phyloP scores from a whole-genome alignment of 2,888 invertebrate genomes.

The Cephus runcator region DNA sequence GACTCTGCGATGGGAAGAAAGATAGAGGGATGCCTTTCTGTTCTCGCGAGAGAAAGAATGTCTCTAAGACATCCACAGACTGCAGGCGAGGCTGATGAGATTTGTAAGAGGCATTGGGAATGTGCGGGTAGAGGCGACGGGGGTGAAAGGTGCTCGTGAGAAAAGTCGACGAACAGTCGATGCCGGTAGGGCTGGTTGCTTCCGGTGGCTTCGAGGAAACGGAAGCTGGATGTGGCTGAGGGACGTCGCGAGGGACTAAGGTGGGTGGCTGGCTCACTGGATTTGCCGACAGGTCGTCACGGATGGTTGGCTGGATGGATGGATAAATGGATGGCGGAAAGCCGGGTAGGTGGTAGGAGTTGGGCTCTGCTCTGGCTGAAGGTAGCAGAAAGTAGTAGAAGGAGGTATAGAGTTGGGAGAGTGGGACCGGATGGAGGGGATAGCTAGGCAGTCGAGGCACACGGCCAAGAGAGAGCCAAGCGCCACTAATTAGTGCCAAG shows the following conservation, averaged over 20 bases:
- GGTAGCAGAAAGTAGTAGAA: conserved; percentile 24
- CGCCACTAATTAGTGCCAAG: conserved; percentile 74
- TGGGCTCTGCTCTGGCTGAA: too few relatives aligned
- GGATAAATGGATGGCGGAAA: too few relatives aligned
- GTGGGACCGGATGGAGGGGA: conserved; percentile 28
- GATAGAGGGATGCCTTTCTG: too few relatives aligned
- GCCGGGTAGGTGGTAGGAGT: too few relatives aligned
- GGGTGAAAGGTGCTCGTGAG: conserved; percentile 13
- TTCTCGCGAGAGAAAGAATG: too few relatives aligned
- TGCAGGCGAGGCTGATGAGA: too few relatives aligned
- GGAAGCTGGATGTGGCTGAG: conserved; percentile 26
- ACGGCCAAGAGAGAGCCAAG: conserved; percentile 58
- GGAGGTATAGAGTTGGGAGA: conserved; percentile 22
- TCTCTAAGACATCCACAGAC: too few relatives aligned
- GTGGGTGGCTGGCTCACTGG: conserved; percentile 9
- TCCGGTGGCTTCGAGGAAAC: conserved; percentile 1
- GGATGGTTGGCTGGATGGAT: too few relatives aligned
- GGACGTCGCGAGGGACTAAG: conserved; percentile 30
- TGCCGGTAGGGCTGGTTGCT: neutral
- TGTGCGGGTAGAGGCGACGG: conserved; percentile 27
- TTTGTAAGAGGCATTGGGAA: neutral
- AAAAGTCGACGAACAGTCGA: too few relatives aligned
- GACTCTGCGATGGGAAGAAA: too few relatives aligned
- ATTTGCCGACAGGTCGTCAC: neutral
- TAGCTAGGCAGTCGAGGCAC: conserved; percentile 38